Evolutionary conservation across 2,113 vertebrate genomes (phyloP).

Genomic region (Phylloscopus trochilus): DNA sequence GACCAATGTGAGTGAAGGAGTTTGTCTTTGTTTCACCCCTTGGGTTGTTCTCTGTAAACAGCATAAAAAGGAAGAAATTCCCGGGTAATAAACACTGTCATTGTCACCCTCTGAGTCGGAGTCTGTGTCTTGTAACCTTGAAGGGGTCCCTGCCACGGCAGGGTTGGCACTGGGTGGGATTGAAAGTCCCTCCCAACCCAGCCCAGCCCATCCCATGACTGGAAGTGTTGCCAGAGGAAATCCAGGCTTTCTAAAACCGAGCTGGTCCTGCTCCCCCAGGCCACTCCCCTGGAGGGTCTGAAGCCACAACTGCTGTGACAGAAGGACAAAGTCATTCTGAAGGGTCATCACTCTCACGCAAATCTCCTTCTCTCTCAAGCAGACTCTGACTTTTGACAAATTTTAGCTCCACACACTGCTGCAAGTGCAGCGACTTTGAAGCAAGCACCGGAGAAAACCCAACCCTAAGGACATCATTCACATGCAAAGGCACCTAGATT

Average conservation of each 20-base stretch:
- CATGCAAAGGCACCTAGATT: constrained; percentile 54
- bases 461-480: constrained; percentile 39
- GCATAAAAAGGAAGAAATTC: too few relatives aligned
- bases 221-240: background rate
- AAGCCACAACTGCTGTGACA: fast-evolving
- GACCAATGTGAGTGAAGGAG: too few relatives aligned
- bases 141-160: background rate
- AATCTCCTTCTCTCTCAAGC: background rate
- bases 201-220: background rate
- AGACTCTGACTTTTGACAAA: background rate
- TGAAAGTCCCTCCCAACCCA: fast-evolving
- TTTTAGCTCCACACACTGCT: background rate
- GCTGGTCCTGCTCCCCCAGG: fast-evolving
- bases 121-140: too few relatives aligned
- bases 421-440: background rate
- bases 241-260: background rate
- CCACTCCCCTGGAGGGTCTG: fast-evolving
- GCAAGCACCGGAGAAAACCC: background rate
- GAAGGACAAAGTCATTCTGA: background rate
- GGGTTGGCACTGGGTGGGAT: background rate
- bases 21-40: too few relatives aligned
- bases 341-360: background rate
- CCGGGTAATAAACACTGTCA: too few relatives aligned
- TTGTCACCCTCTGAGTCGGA: too few relatives aligned
- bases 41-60: too few relatives aligned